Evolutionary conservation across 2,888 invertebrate species (phyloP), one percentile per base, ranked within the genome.

Genomic region (Eugnorisma glareosa): DNA sequence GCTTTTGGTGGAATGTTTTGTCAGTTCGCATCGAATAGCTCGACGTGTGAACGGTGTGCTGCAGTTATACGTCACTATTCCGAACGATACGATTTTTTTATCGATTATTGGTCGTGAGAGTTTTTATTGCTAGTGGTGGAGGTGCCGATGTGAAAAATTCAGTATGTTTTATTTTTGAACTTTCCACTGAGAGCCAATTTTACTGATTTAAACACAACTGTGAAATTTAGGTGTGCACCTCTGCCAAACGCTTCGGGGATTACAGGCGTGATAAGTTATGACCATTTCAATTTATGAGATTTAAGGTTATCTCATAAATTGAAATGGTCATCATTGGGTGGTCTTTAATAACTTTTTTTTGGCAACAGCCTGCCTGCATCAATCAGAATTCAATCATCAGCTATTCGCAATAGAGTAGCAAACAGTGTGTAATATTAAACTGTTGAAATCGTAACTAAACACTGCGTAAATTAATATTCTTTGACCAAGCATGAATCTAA

Each of bases 1-100:
- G 83, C 87, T 83, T 77, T 84, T 78, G 85, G 78, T 75, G 64
- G 81, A 87, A 89, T 87, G 85, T 84, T 87, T 86, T 89, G 84
- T 79, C 77, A 83, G 80, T 77, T 70, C 21, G n/a, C 75, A 66
- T 79, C 66, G 72, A 76, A 77, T 79, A 64, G 43, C 28, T 61
- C 71, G 48, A 82, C 68, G 78, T 83, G 72, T 61, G 43, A 77
- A 78, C 57, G n/a, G 64, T 5, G 43, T 75, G 57, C 31, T 64
- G 43, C 51, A 59, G 71, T 73, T 57, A 54, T 54, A 54, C 40
- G 35, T 54, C 37, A 81, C 63, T 81, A 69, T 84, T 67, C 31
- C 18, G 10, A 24, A 72, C 57, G 8, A 48, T 51, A 24, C 11
- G 18, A 61, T 51, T 43, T 51, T 59, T 63, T 48, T 18, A 61